These are phyloP conservation scores for Rhimphoctona megacephalus DNA, from an alignment of 2,888 invertebrate genomes.

Conservation along the genomic window DNA sequence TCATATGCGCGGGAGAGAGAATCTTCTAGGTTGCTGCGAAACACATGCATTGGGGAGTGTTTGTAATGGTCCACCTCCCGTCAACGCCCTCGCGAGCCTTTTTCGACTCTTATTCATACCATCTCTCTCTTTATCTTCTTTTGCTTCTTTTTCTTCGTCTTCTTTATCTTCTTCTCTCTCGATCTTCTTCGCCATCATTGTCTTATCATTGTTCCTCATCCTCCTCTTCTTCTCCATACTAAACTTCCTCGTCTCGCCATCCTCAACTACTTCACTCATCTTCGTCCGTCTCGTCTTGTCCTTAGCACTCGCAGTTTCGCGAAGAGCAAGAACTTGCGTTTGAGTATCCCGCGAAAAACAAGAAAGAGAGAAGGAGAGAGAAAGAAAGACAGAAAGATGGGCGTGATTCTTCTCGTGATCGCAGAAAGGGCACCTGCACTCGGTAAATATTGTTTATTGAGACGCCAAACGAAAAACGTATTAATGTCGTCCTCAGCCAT, in stretches of 20 bases:
- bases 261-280: conserved; percentile 22
- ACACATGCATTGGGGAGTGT: conserved; percentile 80
- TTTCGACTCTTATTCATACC: conserved; percentile 57
- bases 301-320: conserved; percentile 60
- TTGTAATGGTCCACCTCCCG: conserved; percentile 85
- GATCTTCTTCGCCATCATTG: conserved; percentile 8
- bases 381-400: conserved; percentile 61
- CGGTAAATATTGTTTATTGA: conserved; percentile 77
- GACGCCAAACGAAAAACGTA: conserved; percentile 76
- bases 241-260: conserved; percentile 67
- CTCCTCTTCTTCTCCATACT: conserved; percentile 18
- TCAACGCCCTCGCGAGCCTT: conserved; percentile 84
- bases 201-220: background rate
- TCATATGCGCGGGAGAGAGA: conserved; percentile 57
- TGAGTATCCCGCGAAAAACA: conserved; percentile 16
- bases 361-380: conserved; percentile 54
- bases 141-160: conserved; percentile 48
- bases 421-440: conserved; percentile 72
- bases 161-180: conserved; percentile 32
- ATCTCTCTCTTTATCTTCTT: conserved; percentile 53
- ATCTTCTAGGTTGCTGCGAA: conserved; percentile 63
- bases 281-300: conserved; percentile 64
- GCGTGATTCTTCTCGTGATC: conserved; percentile 68
- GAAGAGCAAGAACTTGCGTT: conserved; percentile 37
- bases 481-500: conserved; percentile 73